phyloP scores from a whole-genome alignment of 2,113 vertebrate species.

The Sitta europaea region DNA sequence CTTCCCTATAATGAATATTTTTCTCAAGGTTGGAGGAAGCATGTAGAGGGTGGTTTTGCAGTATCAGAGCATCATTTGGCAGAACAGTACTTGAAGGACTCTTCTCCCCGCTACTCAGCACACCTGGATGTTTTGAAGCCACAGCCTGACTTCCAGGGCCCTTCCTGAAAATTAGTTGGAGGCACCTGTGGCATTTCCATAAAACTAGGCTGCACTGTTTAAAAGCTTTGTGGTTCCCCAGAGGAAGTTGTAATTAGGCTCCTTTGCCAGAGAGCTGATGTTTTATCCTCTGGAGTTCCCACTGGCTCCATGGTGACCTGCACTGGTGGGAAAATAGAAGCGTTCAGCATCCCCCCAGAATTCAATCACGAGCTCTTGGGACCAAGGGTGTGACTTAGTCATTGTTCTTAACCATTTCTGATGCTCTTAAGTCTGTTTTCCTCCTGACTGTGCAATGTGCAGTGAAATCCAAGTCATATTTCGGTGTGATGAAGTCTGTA shows the following conservation, averaged over 20 bases:
- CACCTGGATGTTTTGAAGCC: neutral
- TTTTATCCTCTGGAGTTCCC: neutral
- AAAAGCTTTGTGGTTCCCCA: neutral
- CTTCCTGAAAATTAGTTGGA: neutral
- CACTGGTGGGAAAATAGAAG: neutral
- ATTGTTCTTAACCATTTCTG: neutral
- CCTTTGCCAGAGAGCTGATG: neutral
- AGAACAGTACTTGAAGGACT: neutral
- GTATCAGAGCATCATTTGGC: neutral
- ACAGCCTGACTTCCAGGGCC: neutral
- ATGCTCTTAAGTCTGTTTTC: neutral
- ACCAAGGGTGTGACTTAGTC: neutral
- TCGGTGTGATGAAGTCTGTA: rapidly evolving
- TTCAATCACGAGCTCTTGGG: neutral
- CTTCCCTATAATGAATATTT: rapidly evolving
- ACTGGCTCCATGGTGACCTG: neutral
- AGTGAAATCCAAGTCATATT: neutral
- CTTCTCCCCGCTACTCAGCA: neutral
- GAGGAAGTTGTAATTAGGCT: neutral
- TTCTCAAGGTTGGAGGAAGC: neutral
- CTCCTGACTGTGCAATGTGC: neutral
- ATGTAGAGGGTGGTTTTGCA: rapidly evolving
- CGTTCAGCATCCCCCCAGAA: neutral
- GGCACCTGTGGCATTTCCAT: neutral
- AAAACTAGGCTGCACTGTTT: neutral